These are phyloP conservation scores for Platycheirus albimanus DNA, from an alignment of 2,888 invertebrate species.

Conservation along the genomic window DNA sequence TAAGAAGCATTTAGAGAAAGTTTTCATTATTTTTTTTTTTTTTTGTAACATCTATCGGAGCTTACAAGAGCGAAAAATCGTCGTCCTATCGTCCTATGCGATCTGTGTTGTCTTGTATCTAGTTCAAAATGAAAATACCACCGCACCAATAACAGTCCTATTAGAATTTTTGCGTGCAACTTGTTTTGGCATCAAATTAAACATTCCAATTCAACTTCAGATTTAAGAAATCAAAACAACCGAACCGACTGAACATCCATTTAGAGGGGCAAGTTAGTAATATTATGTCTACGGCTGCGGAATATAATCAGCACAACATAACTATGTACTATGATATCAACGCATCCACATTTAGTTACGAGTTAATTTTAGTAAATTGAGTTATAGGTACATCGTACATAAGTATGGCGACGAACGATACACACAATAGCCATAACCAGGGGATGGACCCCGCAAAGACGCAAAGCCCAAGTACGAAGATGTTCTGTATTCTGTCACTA, in stretches of 20 bases:
- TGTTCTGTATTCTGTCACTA: too few species aligned
- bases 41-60: too few species aligned
- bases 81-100: too few species aligned
- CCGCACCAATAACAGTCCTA: background rate
- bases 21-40: too few species aligned
- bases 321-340: conserved; percentile 18
- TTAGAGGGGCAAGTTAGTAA: conserved; percentile 9
- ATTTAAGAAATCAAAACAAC: background rate
- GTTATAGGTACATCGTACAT: background rate
- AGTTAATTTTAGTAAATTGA: conserved; percentile 38
- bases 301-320: conserved; percentile 20
- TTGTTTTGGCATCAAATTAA: background rate
- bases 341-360: background rate
- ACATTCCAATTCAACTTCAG: background rate
- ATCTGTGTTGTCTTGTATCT: background rate
- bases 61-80: too few species aligned
- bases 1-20: conserved; percentile 10
- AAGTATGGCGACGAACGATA: conserved; percentile 18
- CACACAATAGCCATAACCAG: conserved; percentile 30
- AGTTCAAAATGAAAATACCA: too few species aligned
- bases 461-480: background rate
- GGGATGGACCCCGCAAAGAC: conserved; percentile 21
- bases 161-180: conserved; percentile 18
- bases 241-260: background rate
- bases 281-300: conserved; percentile 5